Evolutionary conservation across 2,888 invertebrate genomes (phyloP).

Genomic region (Caenorhabditis sp.): DNA sequence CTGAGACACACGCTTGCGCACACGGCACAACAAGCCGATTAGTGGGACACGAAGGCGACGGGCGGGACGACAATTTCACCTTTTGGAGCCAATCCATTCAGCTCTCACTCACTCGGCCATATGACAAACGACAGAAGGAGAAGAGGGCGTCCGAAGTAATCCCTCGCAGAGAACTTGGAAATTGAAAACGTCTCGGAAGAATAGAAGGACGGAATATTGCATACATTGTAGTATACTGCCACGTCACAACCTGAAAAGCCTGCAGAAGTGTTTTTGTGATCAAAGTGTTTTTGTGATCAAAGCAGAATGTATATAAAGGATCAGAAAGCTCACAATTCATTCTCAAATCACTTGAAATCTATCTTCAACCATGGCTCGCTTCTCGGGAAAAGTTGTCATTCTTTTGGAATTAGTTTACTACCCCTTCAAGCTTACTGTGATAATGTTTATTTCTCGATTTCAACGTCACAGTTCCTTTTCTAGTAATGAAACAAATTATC

Average conservation of each 20-base stretch:
- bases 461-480: no score
- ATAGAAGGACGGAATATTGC: no score
- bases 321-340: no score
- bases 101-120: not conserved
- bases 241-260: not conserved
- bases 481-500: no score
- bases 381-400: slow-evolving; percentile 31
- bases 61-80: not conserved
- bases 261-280: no score
- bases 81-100: not conserved
- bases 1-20: not conserved
- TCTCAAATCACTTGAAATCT: slow-evolving; percentile 5
- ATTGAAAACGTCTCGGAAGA: no score
- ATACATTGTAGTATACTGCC: not conserved
- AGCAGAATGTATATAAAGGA: no score
- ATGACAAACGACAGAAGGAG: no score
- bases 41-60: not conserved
- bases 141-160: not conserved
- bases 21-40: not conserved
- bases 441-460: not conserved
- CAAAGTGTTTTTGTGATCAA: no score
- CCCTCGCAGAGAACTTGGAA: not conserved
- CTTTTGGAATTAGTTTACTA: slow-evolving; percentile 7
- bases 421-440: no score
- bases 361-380: slow-evolving; percentile 11